Conservation (phyloP, 2,113 vertebrate species). For the Fulmarus glacialis region DNA sequence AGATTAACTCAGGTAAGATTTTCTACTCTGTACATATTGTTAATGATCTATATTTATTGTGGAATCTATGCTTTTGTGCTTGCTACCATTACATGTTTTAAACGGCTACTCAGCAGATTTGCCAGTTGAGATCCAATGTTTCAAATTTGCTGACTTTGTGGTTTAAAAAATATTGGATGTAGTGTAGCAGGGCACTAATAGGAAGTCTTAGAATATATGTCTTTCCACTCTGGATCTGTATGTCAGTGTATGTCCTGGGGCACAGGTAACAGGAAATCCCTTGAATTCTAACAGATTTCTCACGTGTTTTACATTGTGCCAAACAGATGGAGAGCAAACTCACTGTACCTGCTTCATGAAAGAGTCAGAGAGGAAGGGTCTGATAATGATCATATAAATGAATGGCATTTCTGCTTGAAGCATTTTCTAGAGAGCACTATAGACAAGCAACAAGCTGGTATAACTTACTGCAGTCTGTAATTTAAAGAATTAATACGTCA, state of each 20-base stretch:
- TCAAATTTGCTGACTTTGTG: neutral
- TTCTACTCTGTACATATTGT: neutral
- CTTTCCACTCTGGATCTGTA: neutral
- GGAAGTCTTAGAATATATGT: neutral
- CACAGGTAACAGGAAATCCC: neutral
- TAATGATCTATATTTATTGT: neutral
- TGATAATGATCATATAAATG: neutral
- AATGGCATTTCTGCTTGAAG: neutral
- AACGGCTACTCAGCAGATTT: neutral
- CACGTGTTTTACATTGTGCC: neutral
- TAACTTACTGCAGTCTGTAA: neutral
- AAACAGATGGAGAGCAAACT: neutral
- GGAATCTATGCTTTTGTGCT: neutral
- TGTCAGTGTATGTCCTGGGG: neutral
- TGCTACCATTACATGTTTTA: neutral
- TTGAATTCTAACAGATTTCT: neutral
- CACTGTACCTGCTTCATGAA: neutral
- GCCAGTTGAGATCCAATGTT: neutral
- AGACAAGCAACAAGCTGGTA: neutral
- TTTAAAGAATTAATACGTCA: neutral
- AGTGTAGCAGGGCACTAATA: neutral
- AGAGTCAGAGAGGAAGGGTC: neutral
- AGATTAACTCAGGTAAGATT: neutral
- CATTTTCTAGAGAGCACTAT: neutral
- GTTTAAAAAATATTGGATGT: neutral